Evolutionary conservation across 2,888 invertebrate species (phyloP), one percentile per base, ranked within the genome.

Genomic region (Tuta absoluta): DNA sequence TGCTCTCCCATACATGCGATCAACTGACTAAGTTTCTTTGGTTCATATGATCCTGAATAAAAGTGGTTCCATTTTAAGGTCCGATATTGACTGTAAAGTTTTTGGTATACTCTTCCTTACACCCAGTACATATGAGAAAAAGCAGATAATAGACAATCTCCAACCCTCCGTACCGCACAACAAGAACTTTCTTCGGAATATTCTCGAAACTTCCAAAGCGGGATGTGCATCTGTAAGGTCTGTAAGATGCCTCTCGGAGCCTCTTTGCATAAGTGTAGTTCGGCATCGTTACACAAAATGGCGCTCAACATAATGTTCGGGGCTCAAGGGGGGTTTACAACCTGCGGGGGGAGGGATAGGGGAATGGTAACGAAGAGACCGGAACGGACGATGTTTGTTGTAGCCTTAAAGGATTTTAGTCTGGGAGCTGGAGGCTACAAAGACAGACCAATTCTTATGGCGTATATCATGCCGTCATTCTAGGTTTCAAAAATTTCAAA

Each of bases 311-410:
- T 12, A n/a, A 23, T 21, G 51, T 14, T 45, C 45, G 11, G 45
- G 38, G 11, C 11, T 38, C 11, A 38, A 12, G 41, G 45, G 51
- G 51, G 51, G 51, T 21, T 23, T 53, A 23, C 51, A 23, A 53
- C 17, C 28, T 56, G 56, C 24, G 14, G 37, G 53, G 53, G 51
- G n/a, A 19, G 61, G 64, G n/a, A n/a, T n/a, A n/a, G 67, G 56
- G 28, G 12, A 19, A 51, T 65, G 73, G 78, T 85, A 85, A 85
- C 85, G 83, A 85, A 75, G 76, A 71, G 74, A 76, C 85, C 85
- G 85, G 85, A 85, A 84, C 82, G 77, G 79, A 71, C 81, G 69
- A 66, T 81, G 77, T 81, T 81, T 79, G 81, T 62, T 53, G 62
- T 49, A 62, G 28, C 62, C 48, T 53, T 24, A 17, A 7, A 53